Conservation (phyloP, 64 coral and sea anemone genomes). For the Pocillopora verrucosa region DNA sequence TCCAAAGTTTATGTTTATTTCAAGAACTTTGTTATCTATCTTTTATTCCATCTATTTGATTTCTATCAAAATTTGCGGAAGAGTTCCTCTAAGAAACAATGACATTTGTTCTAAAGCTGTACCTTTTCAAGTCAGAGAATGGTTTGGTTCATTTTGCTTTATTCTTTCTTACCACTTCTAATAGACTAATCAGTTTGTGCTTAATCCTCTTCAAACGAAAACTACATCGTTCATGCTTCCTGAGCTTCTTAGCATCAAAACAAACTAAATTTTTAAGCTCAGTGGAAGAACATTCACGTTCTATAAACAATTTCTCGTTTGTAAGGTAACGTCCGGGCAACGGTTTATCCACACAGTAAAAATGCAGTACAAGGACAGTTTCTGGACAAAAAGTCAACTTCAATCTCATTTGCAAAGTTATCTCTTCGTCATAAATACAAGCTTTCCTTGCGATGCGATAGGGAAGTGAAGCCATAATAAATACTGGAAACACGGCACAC, state of each 20-base stretch:
- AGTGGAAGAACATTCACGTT: background rate
- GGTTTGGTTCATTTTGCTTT: background rate
- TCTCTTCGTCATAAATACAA: background rate
- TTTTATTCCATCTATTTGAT: too few relatives aligned
- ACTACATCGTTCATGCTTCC: background rate
- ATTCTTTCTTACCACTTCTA: background rate
- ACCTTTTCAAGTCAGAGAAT: too few relatives aligned
- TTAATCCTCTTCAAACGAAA: background rate
- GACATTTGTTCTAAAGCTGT: too few relatives aligned
- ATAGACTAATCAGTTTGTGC: background rate
- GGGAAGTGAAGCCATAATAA: slow-evolving; percentile 31
- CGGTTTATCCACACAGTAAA: slow-evolving; percentile 28
- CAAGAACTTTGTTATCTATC: too few relatives aligned
- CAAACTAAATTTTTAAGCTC: background rate
- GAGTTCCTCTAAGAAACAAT: too few relatives aligned
- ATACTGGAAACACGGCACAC: slow-evolving; percentile 34
- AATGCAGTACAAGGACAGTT: slow-evolving; percentile 31
- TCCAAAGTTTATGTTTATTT: too few relatives aligned
- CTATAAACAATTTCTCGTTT: slow-evolving; percentile 11
- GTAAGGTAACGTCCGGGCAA: slow-evolving; percentile 33
- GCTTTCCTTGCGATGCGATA: slow-evolving; percentile 19
- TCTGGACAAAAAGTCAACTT: slow-evolving; percentile 25
- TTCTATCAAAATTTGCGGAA: too few relatives aligned
- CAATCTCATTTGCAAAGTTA: slow-evolving; percentile 25
- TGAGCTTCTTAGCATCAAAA: background rate